Evolutionary conservation across 2,797 vertebrate genomes (phyloP).

Genomic region (Sciaenops ocellatus): DNA sequence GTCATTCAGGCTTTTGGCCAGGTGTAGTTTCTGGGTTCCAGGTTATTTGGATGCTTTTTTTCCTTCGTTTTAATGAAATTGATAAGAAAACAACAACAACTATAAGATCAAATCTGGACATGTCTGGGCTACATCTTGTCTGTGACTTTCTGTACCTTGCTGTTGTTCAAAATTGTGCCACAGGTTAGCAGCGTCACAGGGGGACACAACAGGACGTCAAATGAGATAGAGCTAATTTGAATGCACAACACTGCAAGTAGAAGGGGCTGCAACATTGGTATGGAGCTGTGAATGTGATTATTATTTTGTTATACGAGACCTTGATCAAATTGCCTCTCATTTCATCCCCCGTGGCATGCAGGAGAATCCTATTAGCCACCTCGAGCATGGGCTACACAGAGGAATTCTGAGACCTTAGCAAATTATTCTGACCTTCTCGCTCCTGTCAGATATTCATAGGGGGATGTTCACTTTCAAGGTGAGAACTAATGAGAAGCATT

Average conservation of each 20-base stretch:
- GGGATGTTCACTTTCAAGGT: constrained; percentile 66
- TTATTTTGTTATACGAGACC: constrained; percentile 65
- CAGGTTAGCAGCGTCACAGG: neutral
- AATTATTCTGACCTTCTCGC: constrained; percentile 65
- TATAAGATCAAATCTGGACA: neutral
- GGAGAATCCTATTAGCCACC: constrained; percentile 67
- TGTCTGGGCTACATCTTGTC: neutral
- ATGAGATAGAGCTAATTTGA: constrained; percentile 47
- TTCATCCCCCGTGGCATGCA: constrained; percentile 42
- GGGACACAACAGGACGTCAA: constrained; percentile 15
- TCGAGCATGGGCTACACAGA: constrained; percentile 33
- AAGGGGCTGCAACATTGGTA: constrained; percentile 22
- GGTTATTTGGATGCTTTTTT: neutral
- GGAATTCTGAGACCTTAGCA: constrained; percentile 55
- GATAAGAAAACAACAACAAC: neutral
- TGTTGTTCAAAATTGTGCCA: constrained; percentile 1
- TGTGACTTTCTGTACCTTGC: neutral
- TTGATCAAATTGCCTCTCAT: constrained; percentile 69
- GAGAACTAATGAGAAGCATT: constrained; percentile 52
- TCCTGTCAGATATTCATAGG: constrained; percentile 46
- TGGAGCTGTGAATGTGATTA: constrained; percentile 63
- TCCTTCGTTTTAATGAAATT: neutral
- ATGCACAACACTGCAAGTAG: constrained; percentile 23
- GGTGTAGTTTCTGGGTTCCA: too few species aligned
- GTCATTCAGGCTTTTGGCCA: neutral